Percentiles rank a stretch among this genome's conserved stretches.
These are phyloP conservation scores for Spea bombifrons DNA, from an alignment of 2,113 vertebrate species.

Conservation along the genomic window DNA sequence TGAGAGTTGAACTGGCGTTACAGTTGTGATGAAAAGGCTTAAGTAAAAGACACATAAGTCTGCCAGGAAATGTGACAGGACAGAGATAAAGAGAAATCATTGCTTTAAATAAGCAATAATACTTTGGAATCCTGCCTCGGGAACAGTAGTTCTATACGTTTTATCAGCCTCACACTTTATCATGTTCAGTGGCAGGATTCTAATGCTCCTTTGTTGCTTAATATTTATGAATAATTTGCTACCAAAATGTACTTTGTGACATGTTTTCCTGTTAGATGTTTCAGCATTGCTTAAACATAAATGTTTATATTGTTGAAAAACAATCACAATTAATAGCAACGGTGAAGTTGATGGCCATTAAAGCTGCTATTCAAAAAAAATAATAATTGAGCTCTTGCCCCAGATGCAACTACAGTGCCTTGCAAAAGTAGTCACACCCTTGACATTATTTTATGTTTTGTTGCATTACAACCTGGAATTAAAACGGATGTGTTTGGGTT, in stretches of 20 bases:
- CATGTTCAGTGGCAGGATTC: neutral
- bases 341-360: too few relatives aligned
- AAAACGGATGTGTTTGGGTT: too few relatives aligned
- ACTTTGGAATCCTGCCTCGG: slow-evolving; percentile 26
- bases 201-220: neutral
- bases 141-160: slow-evolving; percentile 7
- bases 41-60: slow-evolving; percentile 17
- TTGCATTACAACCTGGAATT: too few relatives aligned
- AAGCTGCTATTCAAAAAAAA: too few relatives aligned
- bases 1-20: slow-evolving; percentile 28
- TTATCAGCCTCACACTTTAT: slow-evolving; percentile 12
- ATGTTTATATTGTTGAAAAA: too few relatives aligned
- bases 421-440: too few relatives aligned
- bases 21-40: slow-evolving; percentile 31
- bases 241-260: neutral
- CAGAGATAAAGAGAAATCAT: slow-evolving; percentile 23
- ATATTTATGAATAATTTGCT: neutral
- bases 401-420: too few relatives aligned
- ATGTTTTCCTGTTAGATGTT: neutral
- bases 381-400: too few relatives aligned
- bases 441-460: too few relatives aligned
- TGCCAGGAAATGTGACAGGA: slow-evolving; percentile 35
- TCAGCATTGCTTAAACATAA: neutral
- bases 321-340: too few relatives aligned
- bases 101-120: slow-evolving; percentile 24